Evolutionary conservation across 2,888 invertebrate species (phyloP), one percentile per base, ranked within the genome.

Genomic region (Petrophora chlorosata): DNA sequence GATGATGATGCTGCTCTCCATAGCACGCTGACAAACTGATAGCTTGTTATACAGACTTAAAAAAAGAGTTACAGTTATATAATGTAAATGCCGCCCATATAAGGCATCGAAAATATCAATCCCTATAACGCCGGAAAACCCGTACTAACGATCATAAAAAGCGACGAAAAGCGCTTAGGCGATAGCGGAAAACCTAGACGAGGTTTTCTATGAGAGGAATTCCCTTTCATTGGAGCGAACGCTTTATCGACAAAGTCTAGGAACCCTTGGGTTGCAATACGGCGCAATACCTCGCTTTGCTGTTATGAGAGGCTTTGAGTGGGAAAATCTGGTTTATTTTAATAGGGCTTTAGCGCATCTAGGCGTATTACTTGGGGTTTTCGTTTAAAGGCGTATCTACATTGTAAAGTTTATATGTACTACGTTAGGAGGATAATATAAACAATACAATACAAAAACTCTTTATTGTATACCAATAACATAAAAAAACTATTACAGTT

Each of bases 141-240:
- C 8, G 17, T 1, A 40, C 30, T 30, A 40, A 40, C 40, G 40
- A 40, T 23, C 30, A 32, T 23, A 40, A 40, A 26, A 32, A 32
- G 17, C 15, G 1, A 15, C 14, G n/a, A 29, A 28, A 17, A 30
- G 12, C 39, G 22, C 28, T 30, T 30, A 39, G 29, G 22, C 29
- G 14, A n/a, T 19, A 19, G 14, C 14, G 12, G 14, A 38, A 38
- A n/a, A n/a, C n/a, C n/a, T n/a, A n/a, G n/a, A n/a, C n/a, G n/a
- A n/a, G n/a, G n/a, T n/a, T 10, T 13, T 39, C 7, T n/a, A 34
- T 19, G 13, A 1, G n/a, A 34, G 34, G 22, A 1, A 34, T 34
- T 34, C 5, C 33, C 9, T 19, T 33, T 33, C 16, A 30, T 10
- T 16, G 8, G n/a, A n/a, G n/a, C 15, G 9, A 30, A 9, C n/a